Evolutionary conservation across 1,140 invertebrate species (phyloP).

Genomic region (Artemia franciscana): DNA sequence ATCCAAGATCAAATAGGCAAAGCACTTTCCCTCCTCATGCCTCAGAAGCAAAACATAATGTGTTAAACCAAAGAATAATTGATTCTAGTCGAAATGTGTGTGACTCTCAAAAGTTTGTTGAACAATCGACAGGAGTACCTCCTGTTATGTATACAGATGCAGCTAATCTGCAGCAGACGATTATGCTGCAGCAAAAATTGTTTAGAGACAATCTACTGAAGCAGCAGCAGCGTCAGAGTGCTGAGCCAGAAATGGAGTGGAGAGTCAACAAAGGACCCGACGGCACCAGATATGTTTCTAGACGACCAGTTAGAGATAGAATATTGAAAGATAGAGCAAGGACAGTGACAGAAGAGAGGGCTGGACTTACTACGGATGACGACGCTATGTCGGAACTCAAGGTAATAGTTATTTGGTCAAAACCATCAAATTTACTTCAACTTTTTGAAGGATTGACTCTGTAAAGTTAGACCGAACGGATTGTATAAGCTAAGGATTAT

Average conservation of each 20-base stretch:
- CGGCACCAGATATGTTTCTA: conserved; percentile 50
- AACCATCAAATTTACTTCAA: neutral
- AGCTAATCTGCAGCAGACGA: conserved; percentile 43
- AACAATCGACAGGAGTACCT: conserved; percentile 10
- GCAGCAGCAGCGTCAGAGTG: conserved; percentile 11
- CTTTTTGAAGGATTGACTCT: neutral
- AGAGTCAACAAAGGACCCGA: conserved; percentile 53
- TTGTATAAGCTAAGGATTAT: neutral
- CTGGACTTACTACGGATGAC: conserved; percentile 52
- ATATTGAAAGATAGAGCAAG: conserved; percentile 41
- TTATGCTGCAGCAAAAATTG: conserved; percentile 40
- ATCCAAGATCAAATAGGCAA: neutral
- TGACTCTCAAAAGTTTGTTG: too few relatives aligned
- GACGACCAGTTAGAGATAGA: conserved; percentile 39
- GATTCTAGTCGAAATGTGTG: neutral
- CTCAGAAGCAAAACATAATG: too few relatives aligned
- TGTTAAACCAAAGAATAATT: too few relatives aligned
- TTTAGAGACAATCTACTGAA: conserved; percentile 30
- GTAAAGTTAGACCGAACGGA: neutral
- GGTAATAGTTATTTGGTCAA: conserved; percentile 16
- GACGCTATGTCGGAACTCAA: conserved; percentile 58
- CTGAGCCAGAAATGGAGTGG: conserved; percentile 39
- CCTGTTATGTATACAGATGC: conserved; percentile 45
- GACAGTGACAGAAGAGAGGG: conserved; percentile 38
- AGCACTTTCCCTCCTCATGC: neutral